These are phyloP conservation scores for Ips typographus DNA, from an alignment of 1,140 invertebrate genomes.

Conservation along the genomic window DNA sequence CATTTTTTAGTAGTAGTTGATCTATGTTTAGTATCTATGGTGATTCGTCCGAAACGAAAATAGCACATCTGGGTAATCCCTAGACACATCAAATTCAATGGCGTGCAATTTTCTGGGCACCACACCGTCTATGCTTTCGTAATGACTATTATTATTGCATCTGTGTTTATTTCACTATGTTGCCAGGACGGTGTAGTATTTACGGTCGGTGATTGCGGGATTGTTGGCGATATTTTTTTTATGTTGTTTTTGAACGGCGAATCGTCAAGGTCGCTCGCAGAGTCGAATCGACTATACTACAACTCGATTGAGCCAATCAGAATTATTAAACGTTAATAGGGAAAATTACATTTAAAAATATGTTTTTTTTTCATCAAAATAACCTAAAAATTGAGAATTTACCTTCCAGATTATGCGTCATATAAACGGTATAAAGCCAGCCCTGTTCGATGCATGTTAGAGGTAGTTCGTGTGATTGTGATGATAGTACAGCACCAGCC, in stretches of 20 bases:
- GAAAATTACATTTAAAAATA: not conserved
- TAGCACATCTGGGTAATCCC: conserved; percentile 22
- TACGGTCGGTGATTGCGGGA: conserved; percentile 21
- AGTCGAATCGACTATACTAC: not conserved
- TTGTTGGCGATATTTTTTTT: conserved; percentile 26
- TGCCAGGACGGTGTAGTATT: conserved; percentile 25
- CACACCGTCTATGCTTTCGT: conserved; percentile 36
- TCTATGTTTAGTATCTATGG: not conserved
- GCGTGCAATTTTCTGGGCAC: conserved; percentile 32
- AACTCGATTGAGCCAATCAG: not conserved
- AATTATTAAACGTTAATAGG: no score
- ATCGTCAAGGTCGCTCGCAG: conserved; percentile 13
- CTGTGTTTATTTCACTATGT: conserved; percentile 17
- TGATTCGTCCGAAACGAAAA: conserved; percentile 8
- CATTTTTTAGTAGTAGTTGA: not conserved
- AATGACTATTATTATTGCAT: conserved; percentile 31
- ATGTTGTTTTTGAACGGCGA: conserved; percentile 7
- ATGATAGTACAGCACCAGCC: conserved; percentile 8
- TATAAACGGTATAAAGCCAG: not conserved
- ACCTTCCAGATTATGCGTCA: not conserved
- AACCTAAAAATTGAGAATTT: not conserved
- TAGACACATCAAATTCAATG: conserved; percentile 25
- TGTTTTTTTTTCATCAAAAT: not conserved
- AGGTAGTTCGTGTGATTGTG: not conserved
- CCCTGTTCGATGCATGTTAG: not conserved